Percentiles rank a stretch among this genome's conserved stretches.
Conservation (phyloP, 2,113 vertebrate species). For the Irena cyanogastra region DNA sequence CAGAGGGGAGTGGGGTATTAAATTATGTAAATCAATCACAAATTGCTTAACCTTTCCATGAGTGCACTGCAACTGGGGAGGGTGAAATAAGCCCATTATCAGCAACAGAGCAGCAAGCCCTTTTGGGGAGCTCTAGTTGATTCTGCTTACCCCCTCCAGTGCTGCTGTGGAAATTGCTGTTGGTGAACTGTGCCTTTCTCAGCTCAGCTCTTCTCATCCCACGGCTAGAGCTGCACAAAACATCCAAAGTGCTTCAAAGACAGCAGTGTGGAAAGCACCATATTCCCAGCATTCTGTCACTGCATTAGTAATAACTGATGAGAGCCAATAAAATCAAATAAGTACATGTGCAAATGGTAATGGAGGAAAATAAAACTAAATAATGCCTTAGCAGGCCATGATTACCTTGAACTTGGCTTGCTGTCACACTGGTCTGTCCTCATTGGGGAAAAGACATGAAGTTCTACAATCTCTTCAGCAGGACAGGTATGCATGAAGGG, state of each 20-base stretch:
- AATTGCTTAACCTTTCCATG: constrained; percentile 57
- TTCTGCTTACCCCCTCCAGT: background rate
- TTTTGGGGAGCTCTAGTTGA: constrained; percentile 34
- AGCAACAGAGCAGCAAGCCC: constrained; percentile 22
- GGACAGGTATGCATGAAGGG: background rate
- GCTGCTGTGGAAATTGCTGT: background rate
- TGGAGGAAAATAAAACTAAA: constrained; percentile 7
- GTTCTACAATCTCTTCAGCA: background rate
- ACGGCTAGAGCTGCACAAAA: background rate
- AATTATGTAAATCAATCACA: constrained; percentile 56
- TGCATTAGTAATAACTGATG: constrained; percentile 1
- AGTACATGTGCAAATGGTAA: constrained; percentile 20
- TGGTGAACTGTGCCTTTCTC: background rate
- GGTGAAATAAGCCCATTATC: constrained; percentile 53
- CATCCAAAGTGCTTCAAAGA: background rate
- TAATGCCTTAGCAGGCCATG: background rate
- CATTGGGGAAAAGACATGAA: background rate
- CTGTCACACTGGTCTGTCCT: background rate
- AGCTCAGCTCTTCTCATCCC: background rate
- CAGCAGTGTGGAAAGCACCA: background rate
- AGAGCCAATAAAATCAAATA: constrained; percentile 10
- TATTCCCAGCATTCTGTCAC: background rate
- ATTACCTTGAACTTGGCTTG: constrained; percentile 7
- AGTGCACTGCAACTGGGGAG: background rate
- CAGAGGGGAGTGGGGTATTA: constrained; percentile 4